These are phyloP conservation scores for Atta colombica DNA, from an alignment of 1,140 invertebrate genomes.

Conservation along the genomic window DNA sequence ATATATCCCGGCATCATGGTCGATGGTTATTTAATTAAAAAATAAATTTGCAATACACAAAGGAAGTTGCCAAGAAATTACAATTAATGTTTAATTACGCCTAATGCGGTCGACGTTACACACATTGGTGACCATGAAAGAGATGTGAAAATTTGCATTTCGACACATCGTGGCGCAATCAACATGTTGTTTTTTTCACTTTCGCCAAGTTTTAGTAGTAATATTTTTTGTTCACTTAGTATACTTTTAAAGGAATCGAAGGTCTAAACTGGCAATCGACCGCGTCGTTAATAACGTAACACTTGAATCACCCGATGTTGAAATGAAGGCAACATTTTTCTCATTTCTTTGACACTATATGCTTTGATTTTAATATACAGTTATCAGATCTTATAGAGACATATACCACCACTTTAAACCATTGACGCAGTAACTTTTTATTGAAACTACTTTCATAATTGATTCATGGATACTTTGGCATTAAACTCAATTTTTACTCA, in stretches of 20 bases:
- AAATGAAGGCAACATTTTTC: slow-evolving; percentile 36
- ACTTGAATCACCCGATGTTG: slow-evolving; percentile 31
- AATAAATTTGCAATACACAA: slow-evolving; percentile 62
- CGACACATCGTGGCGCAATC: slow-evolving; percentile 18
- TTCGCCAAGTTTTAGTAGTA: too few relatives aligned
- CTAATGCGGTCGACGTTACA: slow-evolving; percentile 4
- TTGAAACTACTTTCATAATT: slow-evolving; percentile 64
- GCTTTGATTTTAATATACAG: slow-evolving; percentile 20
- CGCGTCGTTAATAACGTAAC: slow-evolving; percentile 43
- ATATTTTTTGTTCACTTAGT: not conserved
- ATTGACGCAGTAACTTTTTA: slow-evolving; percentile 58
- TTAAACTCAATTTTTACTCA: slow-evolving; percentile 67
- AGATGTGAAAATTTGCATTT: slow-evolving; percentile 26
- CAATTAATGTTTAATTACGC: slow-evolving; percentile 25
- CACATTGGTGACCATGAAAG: slow-evolving; percentile 4
- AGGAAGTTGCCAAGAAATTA: slow-evolving; percentile 74
- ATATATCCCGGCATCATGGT: slow-evolving; percentile 78
- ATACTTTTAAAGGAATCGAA: slow-evolving; percentile 12
- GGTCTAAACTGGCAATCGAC: slow-evolving; percentile 40
- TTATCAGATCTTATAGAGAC: slow-evolving; percentile 45
- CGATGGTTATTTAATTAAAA: slow-evolving; percentile 77
- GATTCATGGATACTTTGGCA: slow-evolving; percentile 61
- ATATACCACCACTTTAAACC: not conserved
- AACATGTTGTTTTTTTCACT: slow-evolving; percentile 5
- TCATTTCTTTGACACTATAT: not conserved